These are phyloP conservation scores for Drosophila nannoptera DNA, from an alignment of 1,140 invertebrate genomes.

Conservation along the genomic window DNA sequence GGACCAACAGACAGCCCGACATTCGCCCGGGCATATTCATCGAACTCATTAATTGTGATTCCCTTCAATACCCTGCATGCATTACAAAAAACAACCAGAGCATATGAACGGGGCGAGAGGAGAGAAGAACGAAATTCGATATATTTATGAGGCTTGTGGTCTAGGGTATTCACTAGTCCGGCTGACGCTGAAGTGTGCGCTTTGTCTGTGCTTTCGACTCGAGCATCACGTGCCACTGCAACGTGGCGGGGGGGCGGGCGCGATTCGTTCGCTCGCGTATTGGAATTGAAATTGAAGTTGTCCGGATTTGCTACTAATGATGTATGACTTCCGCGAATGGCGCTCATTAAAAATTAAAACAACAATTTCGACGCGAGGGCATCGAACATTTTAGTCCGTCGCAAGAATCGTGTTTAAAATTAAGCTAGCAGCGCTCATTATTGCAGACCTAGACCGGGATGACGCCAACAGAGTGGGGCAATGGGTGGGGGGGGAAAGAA, in stretches of 20 bases:
- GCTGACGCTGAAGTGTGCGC: background rate
- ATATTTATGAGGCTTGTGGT: no score
- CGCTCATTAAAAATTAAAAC: conserved; percentile 75
- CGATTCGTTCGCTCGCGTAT: conserved; percentile 15
- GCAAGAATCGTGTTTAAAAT: conserved; percentile 20
- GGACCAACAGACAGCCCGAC: conserved; percentile 20
- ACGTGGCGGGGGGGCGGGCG: background rate
- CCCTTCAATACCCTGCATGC: conserved; percentile 46
- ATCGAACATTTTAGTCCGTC: conserved; percentile 20
- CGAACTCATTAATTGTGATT: conserved; percentile 78
- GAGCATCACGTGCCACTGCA: conserved; percentile 15
- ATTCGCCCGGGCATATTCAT: conserved; percentile 62
- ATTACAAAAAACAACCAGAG: background rate
- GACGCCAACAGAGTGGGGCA: background rate
- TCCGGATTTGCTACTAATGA: conserved; percentile 75
- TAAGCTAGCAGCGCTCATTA: conserved; percentile 25
- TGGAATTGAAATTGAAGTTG: conserved; percentile 59
- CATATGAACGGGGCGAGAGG: background rate
- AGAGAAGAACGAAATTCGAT: no score
- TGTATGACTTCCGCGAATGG: conserved; percentile 68
- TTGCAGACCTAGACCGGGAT: conserved; percentile 5
- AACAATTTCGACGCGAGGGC: conserved; percentile 33
- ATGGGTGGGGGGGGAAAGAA: background rate
- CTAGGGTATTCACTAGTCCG: no score
- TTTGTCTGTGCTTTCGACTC: background rate